A percentile compares a stretch with the other conserved stretches of the same genome.
Conservation (phyloP, 2,888 invertebrate species). For the Harpalus rubripes region DNA sequence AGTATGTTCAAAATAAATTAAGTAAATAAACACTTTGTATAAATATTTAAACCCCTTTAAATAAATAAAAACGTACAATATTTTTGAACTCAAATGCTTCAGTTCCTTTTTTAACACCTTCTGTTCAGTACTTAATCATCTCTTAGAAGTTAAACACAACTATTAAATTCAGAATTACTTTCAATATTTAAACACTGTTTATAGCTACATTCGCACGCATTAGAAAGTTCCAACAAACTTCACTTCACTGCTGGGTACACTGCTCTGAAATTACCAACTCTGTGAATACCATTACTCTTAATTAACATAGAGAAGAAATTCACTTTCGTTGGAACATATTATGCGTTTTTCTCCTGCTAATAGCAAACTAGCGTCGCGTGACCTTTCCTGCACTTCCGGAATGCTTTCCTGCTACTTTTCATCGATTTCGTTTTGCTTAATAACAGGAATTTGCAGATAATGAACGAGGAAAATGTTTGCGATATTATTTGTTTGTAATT, state of each 20-base stretch:
- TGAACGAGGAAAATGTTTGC: not conserved
- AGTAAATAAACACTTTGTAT: too few species aligned
- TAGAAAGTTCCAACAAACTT: constrained; percentile 37
- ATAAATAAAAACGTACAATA: too few species aligned
- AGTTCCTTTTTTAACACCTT: too few species aligned
- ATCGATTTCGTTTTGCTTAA: constrained; percentile 32
- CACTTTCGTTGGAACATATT: constrained; percentile 52
- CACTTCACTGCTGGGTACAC: constrained; percentile 1
- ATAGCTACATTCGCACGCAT: not conserved
- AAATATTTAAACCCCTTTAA: too few species aligned
- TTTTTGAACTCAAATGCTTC: too few species aligned
- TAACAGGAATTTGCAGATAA: constrained; percentile 5
- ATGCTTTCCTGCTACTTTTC: constrained; percentile 11
- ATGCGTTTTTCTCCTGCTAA: constrained; percentile 41
- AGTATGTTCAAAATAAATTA: too few species aligned
- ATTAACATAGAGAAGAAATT: constrained; percentile 51
- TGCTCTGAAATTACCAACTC: constrained; percentile 20
- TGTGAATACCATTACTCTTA: constrained; percentile 50
- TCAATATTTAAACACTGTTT: not conserved
- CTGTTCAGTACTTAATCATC: too few species aligned
- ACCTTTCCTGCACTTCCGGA: constrained; percentile 41
- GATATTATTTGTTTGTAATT: not conserved
- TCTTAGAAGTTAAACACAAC: too few species aligned
- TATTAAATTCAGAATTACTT: too few species aligned
- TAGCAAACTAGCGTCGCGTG: constrained; percentile 21